Evolutionary conservation across 2,797 vertebrate genomes (phyloP).

Genomic region (Tiaroga cobitis): DNA sequence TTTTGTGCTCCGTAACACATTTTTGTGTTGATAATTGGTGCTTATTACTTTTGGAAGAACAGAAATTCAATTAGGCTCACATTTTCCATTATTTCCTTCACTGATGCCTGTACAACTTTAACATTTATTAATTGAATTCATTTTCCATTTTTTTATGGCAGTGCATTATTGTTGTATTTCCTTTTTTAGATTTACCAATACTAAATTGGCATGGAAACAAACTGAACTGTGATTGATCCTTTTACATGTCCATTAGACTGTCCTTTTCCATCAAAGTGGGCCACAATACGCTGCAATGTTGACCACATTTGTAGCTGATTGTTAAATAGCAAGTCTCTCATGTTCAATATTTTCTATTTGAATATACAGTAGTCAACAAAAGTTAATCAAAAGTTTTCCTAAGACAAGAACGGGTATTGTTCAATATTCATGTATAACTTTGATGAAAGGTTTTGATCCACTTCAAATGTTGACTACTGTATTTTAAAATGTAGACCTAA

Average conservation of each 20-base stretch:
- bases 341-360: neutral
- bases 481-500: neutral
- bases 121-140: neutral
- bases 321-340: neutral
- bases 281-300: neutral
- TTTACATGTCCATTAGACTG: neutral
- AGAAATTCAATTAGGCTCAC: neutral
- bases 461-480: too few relatives aligned
- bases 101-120: neutral
- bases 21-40: neutral
- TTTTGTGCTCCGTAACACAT: too few relatives aligned
- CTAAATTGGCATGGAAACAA: neutral
- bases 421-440: too few relatives aligned
- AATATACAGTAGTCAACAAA: neutral
- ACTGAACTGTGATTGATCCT: neutral
- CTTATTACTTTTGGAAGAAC: neutral
- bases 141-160: neutral
- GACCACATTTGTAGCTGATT: neutral
- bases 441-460: too few relatives aligned
- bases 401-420: too few relatives aligned
- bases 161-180: neutral
- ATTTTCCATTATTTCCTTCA: neutral
- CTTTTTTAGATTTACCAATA: neutral
- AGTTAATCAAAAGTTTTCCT: too few relatives aligned
- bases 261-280: neutral